Evolutionary conservation across 1,140 invertebrate species (phyloP).

Genomic region (Drosophila truncata): DNA sequence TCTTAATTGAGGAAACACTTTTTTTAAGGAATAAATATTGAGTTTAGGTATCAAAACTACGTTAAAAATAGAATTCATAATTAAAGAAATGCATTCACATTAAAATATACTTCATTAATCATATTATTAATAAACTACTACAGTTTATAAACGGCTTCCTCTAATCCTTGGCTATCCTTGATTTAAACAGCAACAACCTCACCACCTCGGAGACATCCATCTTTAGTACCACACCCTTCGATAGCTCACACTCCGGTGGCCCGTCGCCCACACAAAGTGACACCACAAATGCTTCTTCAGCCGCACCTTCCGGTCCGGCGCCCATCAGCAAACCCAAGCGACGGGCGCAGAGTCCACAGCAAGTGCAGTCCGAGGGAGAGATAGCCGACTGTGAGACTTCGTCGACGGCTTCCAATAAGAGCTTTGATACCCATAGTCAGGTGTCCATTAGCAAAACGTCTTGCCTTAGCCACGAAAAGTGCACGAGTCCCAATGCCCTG

Average conservation of each 20-base stretch:
- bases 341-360: constrained; percentile 42
- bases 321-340: constrained; percentile 84
- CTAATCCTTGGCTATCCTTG: background rate
- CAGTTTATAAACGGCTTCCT: background rate
- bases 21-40: too few relatives aligned
- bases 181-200: constrained; percentile 62
- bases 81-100: too few relatives aligned
- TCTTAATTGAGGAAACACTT: too few relatives aligned
- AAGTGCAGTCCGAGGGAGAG: constrained; percentile 60
- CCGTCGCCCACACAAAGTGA: constrained; percentile 58
- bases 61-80: background rate
- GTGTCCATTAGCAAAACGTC: constrained; percentile 75
- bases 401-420: constrained; percentile 80
- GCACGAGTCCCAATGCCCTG: constrained; percentile 67
- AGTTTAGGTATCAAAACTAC: too few relatives aligned
- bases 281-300: constrained; percentile 40
- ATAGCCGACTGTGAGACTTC: constrained; percentile 79
- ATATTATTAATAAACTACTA: too few relatives aligned
- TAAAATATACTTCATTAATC: background rate
- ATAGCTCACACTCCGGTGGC: constrained; percentile 46
- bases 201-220: constrained; percentile 82
- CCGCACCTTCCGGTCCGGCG: constrained; percentile 45
- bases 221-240: constrained; percentile 78
- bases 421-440: constrained; percentile 75
- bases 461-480: constrained; percentile 67